A percentile compares a stretch with the other conserved stretches of the same genome.
phyloP scores from a whole-genome alignment of 2,888 invertebrate species.

The Pyrrhosoma nymphula region DNA sequence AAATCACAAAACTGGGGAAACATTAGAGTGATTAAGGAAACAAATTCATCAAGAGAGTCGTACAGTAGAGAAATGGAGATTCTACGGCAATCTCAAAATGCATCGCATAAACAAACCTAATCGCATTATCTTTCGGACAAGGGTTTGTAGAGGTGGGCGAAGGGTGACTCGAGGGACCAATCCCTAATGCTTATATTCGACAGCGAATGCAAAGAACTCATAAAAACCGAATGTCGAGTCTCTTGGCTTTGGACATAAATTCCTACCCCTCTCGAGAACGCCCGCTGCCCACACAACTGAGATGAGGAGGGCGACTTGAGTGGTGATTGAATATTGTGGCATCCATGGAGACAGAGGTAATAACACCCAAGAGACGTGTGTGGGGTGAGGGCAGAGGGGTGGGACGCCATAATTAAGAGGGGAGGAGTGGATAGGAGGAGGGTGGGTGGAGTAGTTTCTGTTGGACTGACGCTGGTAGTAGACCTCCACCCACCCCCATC shows the following conservation, averaged over 20 bases:
- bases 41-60: background rate
- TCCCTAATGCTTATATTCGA: background rate
- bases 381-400: background rate
- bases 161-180: background rate
- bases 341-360: constrained; percentile 43
- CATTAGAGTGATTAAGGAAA: background rate
- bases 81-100: background rate
- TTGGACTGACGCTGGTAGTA: background rate
- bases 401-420: constrained; percentile 31
- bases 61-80: background rate
- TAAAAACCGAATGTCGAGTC: background rate
- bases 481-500: background rate
- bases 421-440: background rate
- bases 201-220: constrained; percentile 27
- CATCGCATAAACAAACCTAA: background rate
- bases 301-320: constrained; percentile 11
- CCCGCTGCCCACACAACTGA: background rate
- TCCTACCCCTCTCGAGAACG: background rate
- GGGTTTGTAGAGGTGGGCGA: background rate
- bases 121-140: background rate
- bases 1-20: background rate
- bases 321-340: constrained; percentile 47
- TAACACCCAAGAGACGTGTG: background rate
- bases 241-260: background rate
- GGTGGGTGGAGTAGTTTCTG: background rate